A percentile compares a stretch with the other conserved stretches of the same genome.
Conservation (phyloP, 2,113 vertebrate species). For the Cephalopterus ornatus region DNA sequence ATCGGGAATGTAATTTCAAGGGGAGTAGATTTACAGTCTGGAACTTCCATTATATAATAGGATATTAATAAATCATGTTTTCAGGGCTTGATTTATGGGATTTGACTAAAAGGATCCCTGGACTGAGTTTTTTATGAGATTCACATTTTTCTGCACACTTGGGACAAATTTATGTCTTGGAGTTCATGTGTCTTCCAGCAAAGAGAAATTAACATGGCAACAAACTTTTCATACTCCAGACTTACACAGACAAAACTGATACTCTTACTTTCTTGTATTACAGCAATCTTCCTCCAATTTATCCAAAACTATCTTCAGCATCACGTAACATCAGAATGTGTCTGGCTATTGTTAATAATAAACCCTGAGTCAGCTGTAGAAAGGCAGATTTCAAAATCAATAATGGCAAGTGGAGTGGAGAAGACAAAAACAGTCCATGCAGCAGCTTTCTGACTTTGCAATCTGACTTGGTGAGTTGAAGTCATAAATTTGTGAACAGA, state of each 20-base stretch:
- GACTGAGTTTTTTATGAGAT: background rate
- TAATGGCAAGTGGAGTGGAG: background rate
- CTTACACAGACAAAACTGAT: background rate
- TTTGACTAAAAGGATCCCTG: background rate
- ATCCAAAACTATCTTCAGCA: background rate
- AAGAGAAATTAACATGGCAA: constrained; percentile 13
- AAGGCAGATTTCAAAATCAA: constrained; percentile 6
- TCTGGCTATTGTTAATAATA: constrained; percentile 21
- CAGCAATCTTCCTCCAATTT: background rate
- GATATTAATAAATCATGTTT: background rate
- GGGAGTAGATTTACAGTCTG: background rate
- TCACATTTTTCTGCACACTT: background rate
- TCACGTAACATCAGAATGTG: background rate
- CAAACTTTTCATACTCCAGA: background rate
- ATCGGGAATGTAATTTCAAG: background rate
- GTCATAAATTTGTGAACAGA: constrained; percentile 16
- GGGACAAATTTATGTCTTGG: constrained; percentile 26
- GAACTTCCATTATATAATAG: background rate
- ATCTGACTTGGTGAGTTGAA: background rate
- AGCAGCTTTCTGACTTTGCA: constrained; percentile 8
- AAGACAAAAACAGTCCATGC: background rate
- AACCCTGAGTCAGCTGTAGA: background rate
- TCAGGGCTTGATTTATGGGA: background rate
- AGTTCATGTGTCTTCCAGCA: background rate
- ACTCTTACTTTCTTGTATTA: background rate